Evolutionary conservation across 2,888 invertebrate genomes (phyloP), one percentile per base, ranked within the genome.

Genomic region (Pomacea canaliculata): DNA sequence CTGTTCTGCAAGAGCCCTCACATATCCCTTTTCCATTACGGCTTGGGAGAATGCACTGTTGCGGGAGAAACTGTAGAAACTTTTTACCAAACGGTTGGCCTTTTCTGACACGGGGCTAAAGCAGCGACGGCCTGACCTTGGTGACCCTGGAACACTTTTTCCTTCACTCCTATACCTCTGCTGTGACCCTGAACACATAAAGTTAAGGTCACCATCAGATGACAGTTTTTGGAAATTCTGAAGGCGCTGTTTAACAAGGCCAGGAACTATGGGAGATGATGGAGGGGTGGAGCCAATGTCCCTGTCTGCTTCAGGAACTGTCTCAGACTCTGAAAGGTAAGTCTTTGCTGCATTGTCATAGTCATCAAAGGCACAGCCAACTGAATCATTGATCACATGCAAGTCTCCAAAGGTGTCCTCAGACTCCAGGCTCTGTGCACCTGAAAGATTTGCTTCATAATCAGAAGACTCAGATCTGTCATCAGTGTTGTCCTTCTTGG

Each of bases 21-120:
- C 87, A 79, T 84, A 87, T 48, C 87, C 87, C 56, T 80, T 81
- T 18, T 82, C 80, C 84, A 83, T 83, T 56, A 84, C 83, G 73
- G 82, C 76, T 37, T 79, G 70, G 70, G 82, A 80, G 76, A 85
- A 85, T 59, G 76, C 77, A 48, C 82, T 83, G 80, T 85, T 83
- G 49, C 80, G 74, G 13, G 79, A 77, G 68, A 82, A 65, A 49
- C 75, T 79, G 73, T 77, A 78, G 71, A 72, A 79, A 48, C 66
- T 78, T 69, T 78, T 81, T 7, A 77, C 16, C 71, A 73, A 75
- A 27, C 69, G 60, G 70, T 79, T 73, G 9, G 68, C 73, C 65
- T 76, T 65, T 23, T 81, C 78, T 8, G 62, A 19, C 18, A 70
- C 70, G 13, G 70, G 66, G 16, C 70, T 73, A 46, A 73, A 73